Base-by-base conservation (phyloP, 2,888 invertebrate genomes). In the Cremastinae sp. region DNA sequence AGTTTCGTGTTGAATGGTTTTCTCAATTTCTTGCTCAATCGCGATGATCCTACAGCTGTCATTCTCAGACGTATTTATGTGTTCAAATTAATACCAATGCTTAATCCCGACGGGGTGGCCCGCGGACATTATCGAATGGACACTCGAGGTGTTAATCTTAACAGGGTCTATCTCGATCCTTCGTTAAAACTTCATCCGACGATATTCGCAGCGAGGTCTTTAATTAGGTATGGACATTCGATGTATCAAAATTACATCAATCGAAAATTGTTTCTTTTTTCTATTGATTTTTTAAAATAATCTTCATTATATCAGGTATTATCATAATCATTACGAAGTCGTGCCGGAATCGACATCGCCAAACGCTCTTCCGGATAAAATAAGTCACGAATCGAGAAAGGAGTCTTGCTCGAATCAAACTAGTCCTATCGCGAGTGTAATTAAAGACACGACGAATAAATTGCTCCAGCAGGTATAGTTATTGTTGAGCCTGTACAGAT, bases 101-200 rank as follows among this genome's bases (percentile, higher is more conserved):
- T 97, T 78, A 97, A 97, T 91, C 97, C 97, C 0, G 97, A 97
- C 85, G 97, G 97, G 0, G 97, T 97, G 0, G 94, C 94, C 7
- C 91, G 93, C 66, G 97, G 97, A 0, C 96, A 96, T 88, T 96
- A 96, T 87, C 91, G 96, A 69, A 96, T 97, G 1, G 97, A 97
- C 89, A 95, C 95, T 0, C 91, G 95, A 65, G 97, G 97, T 3
- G 94, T 96, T 20, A 97, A 97, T 90, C 90, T 97, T 20, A 97
- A 97, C 90, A 91, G 97, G 83, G 94, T 97, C 51, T 97, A 97
- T 90, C 91, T 96, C 75, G 94, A 94, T 88, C 97, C 97, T 0
- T 94, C 94, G 47, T 90, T 94, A 45, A 87, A 90, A 0, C 91
- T 94, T 20, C 96, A 97, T 89, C 97, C 97, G 0, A 94, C 96